Evolutionary conservation across 2,888 invertebrate genomes (phyloP), one percentile per base, ranked within the genome.

Genomic region (Conops quadrifasciatus): DNA sequence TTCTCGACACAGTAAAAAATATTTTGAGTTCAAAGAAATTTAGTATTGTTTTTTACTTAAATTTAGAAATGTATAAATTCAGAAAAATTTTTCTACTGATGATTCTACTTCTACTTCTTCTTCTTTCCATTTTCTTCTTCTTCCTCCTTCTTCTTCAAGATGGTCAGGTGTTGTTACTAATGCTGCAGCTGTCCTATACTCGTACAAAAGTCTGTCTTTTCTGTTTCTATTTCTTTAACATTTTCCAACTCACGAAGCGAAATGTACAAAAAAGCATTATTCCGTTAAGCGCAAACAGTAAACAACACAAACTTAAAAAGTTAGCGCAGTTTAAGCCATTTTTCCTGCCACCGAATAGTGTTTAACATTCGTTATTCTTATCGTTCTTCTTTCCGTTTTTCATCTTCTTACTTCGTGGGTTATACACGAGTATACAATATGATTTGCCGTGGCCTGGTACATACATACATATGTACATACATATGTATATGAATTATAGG

Each of bases 261-360:
- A 36, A 30, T 30, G 60, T 36, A 71, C 71, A 70, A 73, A 73
- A 73, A 67, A 70, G 43, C 69, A 73, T 70, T 67, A 45, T 69
- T 71, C 70, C 45, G 59, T 71, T 70, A 60, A 59, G 36, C 36
- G 36, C 36, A 36, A 36, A 36, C 36, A 36, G 36, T 36, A 36
- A 36, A 36, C 36, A 36, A 36, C 58, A 69, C 47, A 64, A 67
- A 70, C 36, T 49, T 59, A 71, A 71, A 73, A 64, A 67, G 68
- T 63, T 51, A 56, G 43, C n/a, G 9, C 26, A 58, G 43, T 58
- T 45, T 36, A 67, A 56, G 43, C 56, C 28, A 11, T 58, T 67
- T 56, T 67, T 58, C 53, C 67, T 43, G 43, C n/a, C 47, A 24
- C 24, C 13, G 51, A 26, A 26, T 28, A 16, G 4, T 13, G 15